These are phyloP conservation scores for Eonycteris spelaea DNA, from an alignment of 2,113 vertebrate species.

Conservation along the genomic window DNA sequence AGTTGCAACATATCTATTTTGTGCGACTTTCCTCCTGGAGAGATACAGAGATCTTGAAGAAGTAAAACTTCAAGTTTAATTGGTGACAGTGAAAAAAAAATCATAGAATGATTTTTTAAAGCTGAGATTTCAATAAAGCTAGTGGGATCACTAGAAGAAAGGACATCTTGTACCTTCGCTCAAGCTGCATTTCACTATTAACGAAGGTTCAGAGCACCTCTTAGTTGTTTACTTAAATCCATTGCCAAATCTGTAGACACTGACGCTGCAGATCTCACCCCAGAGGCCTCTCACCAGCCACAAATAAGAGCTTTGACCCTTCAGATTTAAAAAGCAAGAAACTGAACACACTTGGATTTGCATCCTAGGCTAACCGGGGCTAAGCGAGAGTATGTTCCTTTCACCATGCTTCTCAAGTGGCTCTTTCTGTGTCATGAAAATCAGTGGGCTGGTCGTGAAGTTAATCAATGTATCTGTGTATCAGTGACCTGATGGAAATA, in stretches of 20 bases:
- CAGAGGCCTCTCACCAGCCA: background rate
- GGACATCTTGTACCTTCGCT: background rate
- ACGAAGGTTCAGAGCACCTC: background rate
- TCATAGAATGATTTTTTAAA: background rate
- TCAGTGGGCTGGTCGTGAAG: background rate
- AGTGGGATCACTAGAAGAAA: background rate
- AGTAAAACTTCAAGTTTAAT: slow-evolving; percentile 15
- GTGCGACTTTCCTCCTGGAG: background rate
- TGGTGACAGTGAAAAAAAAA: slow-evolving; percentile 38
- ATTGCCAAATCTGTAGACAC: background rate
- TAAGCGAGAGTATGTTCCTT: background rate
- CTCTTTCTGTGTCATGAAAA: background rate
- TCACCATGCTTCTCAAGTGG: background rate
- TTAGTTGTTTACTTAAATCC: slow-evolving; percentile 16
- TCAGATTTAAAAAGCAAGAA: background rate
- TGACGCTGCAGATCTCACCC: background rate
- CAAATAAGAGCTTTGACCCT: background rate
- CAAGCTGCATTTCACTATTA: slow-evolving; percentile 24
- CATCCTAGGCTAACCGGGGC: background rate
- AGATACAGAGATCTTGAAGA: background rate
- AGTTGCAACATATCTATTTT: background rate
- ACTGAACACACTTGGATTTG: background rate
- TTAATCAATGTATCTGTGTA: background rate
- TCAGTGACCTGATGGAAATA: background rate
- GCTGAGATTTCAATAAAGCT: slow-evolving; percentile 23